Percentiles rank a stretch among this genome's conserved stretches.
phyloP scores from a whole-genome alignment of 2,888 invertebrate species.

The Xanthorhoe designata region DNA sequence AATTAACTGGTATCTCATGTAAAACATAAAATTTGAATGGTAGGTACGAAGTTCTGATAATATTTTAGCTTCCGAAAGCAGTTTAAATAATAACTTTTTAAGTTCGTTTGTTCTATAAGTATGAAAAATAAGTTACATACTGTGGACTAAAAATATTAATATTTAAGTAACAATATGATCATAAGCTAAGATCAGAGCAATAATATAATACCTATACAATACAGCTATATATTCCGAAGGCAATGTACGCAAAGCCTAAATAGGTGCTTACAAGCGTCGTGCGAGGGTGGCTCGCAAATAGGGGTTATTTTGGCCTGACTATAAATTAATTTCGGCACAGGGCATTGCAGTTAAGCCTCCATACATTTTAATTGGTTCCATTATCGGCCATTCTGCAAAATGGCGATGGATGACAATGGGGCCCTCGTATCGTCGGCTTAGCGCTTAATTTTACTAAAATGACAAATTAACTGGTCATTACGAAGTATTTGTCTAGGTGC shows the following conservation, averaged over 20 bases:
- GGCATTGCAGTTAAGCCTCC: constrained; percentile 83
- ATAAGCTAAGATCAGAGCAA: constrained; percentile 5
- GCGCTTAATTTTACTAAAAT: constrained; percentile 59
- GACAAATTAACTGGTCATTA: constrained; percentile 41
- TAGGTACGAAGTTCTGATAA: too few species aligned
- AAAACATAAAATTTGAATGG: too few species aligned
- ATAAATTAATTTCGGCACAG: constrained; percentile 84
- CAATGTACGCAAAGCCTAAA: constrained; percentile 55
- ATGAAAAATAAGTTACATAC: too few species aligned
- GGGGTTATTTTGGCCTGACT: constrained; percentile 77
- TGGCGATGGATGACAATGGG: constrained; percentile 75
- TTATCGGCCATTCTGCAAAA: constrained; percentile 81
- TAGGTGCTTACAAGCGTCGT: constrained; percentile 58
- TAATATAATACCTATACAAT: constrained; percentile 10
- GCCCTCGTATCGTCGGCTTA: constrained; percentile 62
- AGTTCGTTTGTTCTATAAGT: too few species aligned
- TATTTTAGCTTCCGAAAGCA: too few species aligned
- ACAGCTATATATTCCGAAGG: constrained; percentile 7
- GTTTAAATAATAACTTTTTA: not conserved
- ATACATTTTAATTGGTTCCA: constrained; percentile 85
- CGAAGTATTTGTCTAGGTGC: constrained; percentile 26
- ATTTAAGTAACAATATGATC: not conserved
- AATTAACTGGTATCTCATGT: too few species aligned
- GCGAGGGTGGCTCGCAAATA: constrained; percentile 57
- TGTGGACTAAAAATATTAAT: too few species aligned